Conservation (phyloP, 2,888 invertebrate species). For the Anodontia alba region DNA sequence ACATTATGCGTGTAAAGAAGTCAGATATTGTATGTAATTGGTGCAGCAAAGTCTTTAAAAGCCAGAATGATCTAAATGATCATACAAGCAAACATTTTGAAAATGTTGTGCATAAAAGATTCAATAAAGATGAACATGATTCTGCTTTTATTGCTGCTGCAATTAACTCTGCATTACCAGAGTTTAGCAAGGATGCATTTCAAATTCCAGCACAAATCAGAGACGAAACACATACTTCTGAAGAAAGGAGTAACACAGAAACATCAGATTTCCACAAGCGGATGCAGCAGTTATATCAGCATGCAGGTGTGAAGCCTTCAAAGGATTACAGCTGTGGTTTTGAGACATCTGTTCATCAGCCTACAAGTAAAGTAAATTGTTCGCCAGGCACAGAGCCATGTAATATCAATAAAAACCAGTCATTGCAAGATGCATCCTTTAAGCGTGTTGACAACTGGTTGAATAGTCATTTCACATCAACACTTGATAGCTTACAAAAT, state of each 20-base stretch:
- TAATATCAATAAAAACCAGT: not conserved
- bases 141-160: not conserved
- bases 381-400: not conserved
- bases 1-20: not conserved
- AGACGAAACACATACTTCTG: not conserved
- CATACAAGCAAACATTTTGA: slow-evolving; percentile 37
- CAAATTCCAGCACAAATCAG: not conserved
- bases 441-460: not conserved
- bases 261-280: too few relatives aligned
- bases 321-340: not conserved
- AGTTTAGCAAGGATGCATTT: not conserved
- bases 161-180: not conserved
- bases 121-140: not conserved
- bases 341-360: not conserved
- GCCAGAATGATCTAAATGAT: slow-evolving; percentile 28
- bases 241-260: not conserved
- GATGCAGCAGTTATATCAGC: not conserved
- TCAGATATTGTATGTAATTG: slow-evolving; percentile 21
- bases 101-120: not conserved
- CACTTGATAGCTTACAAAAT: not conserved
- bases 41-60: slow-evolving; percentile 44
- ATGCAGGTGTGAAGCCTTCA: not conserved
- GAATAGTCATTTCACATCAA: not conserved
- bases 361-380: not conserved
- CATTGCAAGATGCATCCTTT: not conserved